Evolutionary conservation across 2,888 invertebrate genomes (phyloP).

Genomic region (Chloroclystis v-ata): DNA sequence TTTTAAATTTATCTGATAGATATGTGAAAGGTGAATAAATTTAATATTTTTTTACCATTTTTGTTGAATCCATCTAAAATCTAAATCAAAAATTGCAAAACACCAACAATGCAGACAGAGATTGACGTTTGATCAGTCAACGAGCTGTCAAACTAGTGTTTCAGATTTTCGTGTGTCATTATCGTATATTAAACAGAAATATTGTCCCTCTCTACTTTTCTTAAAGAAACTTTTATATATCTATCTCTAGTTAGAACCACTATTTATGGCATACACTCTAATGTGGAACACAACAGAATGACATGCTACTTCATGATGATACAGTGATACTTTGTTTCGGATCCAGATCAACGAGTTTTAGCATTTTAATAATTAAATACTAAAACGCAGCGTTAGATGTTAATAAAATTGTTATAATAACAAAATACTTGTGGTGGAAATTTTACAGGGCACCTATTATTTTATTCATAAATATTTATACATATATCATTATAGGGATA

Average conservation of each 20-base stretch:
- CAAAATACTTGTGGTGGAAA: no score
- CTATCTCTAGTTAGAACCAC: no score
- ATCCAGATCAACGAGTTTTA: background rate
- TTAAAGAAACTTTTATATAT: no score
- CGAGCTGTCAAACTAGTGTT: constrained; percentile 33
- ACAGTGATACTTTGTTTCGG: constrained; percentile 1
- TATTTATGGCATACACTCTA: no score
- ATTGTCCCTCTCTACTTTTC: background rate
- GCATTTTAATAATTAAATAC: no score
- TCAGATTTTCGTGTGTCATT: background rate
- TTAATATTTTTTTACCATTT: constrained; percentile 57
- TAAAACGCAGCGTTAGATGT: no score
- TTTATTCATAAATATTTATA: no score
- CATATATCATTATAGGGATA: no score
- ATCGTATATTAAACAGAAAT: background rate
- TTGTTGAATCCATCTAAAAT: constrained; percentile 63
- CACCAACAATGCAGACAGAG: constrained; percentile 45
- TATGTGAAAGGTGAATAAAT: background rate
- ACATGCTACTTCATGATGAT: constrained; percentile 33
- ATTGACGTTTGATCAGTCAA: constrained; percentile 12
- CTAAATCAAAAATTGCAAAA: constrained; percentile 47
- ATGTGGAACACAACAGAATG: constrained; percentile 29
- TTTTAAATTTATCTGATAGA: constrained; percentile 2
- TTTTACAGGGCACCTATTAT: no score
- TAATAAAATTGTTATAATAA: no score